phyloP scores from a whole-genome alignment of 2,888 invertebrate species.

The Allolobophora icterica region DNA sequence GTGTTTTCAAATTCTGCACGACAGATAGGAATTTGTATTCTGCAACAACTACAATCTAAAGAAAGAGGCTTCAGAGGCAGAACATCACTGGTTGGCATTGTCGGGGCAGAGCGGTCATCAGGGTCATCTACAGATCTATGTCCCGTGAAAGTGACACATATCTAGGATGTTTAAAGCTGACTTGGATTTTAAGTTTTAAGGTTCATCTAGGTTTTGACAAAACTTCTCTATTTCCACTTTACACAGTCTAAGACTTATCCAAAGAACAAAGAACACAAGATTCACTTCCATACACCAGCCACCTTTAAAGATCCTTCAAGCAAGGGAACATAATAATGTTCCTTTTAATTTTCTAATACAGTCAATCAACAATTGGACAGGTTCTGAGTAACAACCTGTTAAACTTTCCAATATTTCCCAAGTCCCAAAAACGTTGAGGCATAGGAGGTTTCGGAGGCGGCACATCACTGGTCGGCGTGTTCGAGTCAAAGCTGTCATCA shows the following conservation, averaged over 20 bases:
- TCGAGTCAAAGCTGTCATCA: background rate
- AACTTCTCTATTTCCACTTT: conserved; percentile 1
- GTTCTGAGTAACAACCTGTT: background rate
- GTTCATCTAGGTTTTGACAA: background rate
- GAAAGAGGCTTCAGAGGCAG: too few relatives aligned
- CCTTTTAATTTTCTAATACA: background rate
- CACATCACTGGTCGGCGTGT: background rate
- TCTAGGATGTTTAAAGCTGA: too few relatives aligned
- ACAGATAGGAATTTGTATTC: background rate
- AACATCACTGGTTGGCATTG: too few relatives aligned
- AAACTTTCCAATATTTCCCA: conserved; percentile 27
- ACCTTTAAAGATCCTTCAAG: background rate
- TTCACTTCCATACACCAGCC: background rate
- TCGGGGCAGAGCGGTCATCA: too few relatives aligned
- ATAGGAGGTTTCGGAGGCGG: conserved; percentile 89
- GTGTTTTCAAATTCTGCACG: background rate
- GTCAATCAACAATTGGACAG: background rate
- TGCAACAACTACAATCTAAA: background rate
- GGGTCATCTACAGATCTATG: too few relatives aligned
- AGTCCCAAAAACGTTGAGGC: conserved; percentile 69
- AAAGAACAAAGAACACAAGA: too few relatives aligned
- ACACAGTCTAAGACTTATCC: background rate
- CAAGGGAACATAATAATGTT: background rate
- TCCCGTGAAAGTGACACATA: too few relatives aligned
- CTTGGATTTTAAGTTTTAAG: too few relatives aligned